phyloP scores from a whole-genome alignment of 2,113 vertebrate genomes.

The Pipra filicauda region DNA sequence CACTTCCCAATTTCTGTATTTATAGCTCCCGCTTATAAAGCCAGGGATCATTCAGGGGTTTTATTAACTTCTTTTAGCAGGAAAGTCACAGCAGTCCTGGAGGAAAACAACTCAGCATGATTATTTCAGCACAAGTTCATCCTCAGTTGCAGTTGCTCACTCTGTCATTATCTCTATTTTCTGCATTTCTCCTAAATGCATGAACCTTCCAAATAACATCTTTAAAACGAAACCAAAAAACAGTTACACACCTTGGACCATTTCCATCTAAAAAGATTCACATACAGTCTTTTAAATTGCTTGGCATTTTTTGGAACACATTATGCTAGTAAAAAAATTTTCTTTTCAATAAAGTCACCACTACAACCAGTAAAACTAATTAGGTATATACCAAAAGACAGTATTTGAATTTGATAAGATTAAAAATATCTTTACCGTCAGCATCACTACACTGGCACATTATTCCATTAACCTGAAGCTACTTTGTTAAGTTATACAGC shows the following conservation, averaged over 20 bases:
- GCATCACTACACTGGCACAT: neutral
- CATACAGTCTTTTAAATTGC: neutral
- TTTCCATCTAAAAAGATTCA: neutral
- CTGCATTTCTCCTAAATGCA: neutral
- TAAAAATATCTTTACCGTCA: neutral
- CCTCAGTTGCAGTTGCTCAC: neutral
- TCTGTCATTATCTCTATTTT: neutral
- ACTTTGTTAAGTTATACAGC: neutral
- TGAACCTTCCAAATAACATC: neutral
- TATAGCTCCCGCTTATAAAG: neutral
- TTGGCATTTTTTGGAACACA: neutral
- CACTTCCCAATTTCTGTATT: neutral
- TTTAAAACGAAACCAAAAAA: neutral
- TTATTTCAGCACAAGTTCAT: neutral
- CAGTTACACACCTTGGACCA: neutral
- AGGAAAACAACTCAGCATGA: neutral
- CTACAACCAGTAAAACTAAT: neutral
- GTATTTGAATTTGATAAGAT: neutral
- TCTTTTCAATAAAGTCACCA: neutral
- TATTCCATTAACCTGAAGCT: neutral
- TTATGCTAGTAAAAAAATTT: neutral
- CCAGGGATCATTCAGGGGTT: neutral
- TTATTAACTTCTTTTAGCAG: neutral
- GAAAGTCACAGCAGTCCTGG: neutral
- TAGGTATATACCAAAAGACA: neutral